phyloP scores from a whole-genome alignment of 1,140 invertebrate genomes.

The Dreissena rostriformis region DNA sequence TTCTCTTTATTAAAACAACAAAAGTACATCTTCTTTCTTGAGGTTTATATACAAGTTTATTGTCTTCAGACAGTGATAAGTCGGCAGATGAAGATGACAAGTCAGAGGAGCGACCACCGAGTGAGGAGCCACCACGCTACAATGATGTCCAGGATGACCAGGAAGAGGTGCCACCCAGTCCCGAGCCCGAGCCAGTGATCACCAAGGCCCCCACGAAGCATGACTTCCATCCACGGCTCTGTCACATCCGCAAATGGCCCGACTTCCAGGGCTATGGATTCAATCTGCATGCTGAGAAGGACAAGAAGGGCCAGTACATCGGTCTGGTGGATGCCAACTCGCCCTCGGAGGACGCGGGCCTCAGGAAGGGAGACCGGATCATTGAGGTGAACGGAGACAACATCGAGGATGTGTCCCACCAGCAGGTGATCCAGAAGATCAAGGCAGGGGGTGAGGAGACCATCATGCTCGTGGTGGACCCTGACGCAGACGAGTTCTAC shows the following conservation, averaged over 20 bases:
- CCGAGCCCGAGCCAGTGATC: conserved; percentile 47
- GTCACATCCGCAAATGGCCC: conserved; percentile 87
- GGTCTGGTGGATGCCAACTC: conserved; percentile 97
- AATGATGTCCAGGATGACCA: conserved; percentile 25
- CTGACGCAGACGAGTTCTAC: conserved; percentile 89
- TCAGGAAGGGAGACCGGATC: conserved; percentile 95
- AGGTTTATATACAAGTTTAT: too few species aligned
- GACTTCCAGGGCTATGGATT: conserved; percentile 99
- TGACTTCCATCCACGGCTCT: conserved; percentile 68
- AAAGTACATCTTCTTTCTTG: too few species aligned
- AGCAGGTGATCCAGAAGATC: conserved; percentile 85
- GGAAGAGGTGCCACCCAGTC: background rate
- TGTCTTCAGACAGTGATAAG: too few species aligned
- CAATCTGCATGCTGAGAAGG: conserved; percentile 98
- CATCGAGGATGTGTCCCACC: conserved; percentile 96
- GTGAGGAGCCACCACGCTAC: conserved; percentile 49
- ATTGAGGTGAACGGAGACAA: conserved; percentile 85
- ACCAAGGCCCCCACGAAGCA: background rate
- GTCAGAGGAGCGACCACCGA: background rate
- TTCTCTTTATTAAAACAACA: too few species aligned
- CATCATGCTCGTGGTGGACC: conserved; percentile 93
- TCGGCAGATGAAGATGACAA: too few species aligned
- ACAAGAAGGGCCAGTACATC: conserved; percentile 96
- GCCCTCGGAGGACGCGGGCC: conserved; percentile 93
- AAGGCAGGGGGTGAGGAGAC: conserved; percentile 93